Evolutionary conservation across 2,888 invertebrate genomes (phyloP).

Genomic region (Brachycybe producta): DNA sequence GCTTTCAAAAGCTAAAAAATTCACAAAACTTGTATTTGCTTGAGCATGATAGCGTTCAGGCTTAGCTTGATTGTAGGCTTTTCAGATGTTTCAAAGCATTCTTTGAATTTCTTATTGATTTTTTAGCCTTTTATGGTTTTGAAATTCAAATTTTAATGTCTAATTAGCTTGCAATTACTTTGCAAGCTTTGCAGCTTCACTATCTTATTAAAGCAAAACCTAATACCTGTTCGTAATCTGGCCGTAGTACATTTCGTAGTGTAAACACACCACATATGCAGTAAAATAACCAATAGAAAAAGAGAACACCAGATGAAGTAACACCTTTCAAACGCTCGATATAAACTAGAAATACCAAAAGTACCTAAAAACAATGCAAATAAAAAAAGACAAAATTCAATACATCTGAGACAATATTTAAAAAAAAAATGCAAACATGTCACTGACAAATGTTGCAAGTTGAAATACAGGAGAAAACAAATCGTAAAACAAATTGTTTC

Average conservation of each 20-base stretch:
- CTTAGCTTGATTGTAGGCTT: too few relatives aligned
- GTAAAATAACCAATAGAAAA: slow-evolving; percentile 1
- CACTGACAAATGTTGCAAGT: slow-evolving; percentile 4
- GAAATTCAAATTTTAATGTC: too few relatives aligned
- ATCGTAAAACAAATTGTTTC: background rate
- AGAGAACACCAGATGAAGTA: slow-evolving; percentile 2
- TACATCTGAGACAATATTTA: background rate
- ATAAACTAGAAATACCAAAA: background rate
- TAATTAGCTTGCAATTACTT: too few relatives aligned
- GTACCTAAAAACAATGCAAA: background rate
- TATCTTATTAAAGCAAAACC: too few relatives aligned
- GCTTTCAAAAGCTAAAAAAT: too few relatives aligned
- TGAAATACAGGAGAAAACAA: too few relatives aligned
- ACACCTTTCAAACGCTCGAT: background rate
- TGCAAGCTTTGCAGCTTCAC: too few relatives aligned
- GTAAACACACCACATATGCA: background rate
- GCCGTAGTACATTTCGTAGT: background rate
- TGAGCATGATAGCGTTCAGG: too few relatives aligned
- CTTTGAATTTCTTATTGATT: too few relatives aligned
- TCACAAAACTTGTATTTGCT: too few relatives aligned
- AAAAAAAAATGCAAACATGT: background rate
- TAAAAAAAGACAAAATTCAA: background rate
- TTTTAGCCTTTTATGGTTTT: too few relatives aligned
- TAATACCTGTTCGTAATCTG: background rate
- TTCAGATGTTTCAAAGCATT: too few relatives aligned